Base-by-base conservation (phyloP, 2,888 invertebrate species). In the Leistus spinibarbis region DNA sequence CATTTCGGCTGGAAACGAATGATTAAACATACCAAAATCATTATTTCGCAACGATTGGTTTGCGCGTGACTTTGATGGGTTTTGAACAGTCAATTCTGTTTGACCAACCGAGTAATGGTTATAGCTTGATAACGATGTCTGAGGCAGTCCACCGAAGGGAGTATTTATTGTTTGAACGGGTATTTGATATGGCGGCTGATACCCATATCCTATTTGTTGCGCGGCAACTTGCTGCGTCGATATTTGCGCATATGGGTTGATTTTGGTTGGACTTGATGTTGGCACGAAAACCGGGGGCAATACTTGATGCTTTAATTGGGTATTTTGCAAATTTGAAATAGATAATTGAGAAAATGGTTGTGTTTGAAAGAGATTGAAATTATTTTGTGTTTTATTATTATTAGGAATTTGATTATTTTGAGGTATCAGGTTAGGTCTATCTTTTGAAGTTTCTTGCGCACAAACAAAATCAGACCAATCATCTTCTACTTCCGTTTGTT, bases 401-500 rank as follows among this genome's bases (percentile, higher is more conserved):
- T 2, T 17, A 19, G 20, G 60, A 10, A 19, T 17, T 19, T 19
- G 60, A 64, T n/a, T 64, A 17, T 2, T 64, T 2, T 23, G 23
- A 7, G 64, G 24, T 23, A 13, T 64, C 0, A 64, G 10, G 16
- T 20, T 24, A 9, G 20, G n/a, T 23, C 24, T 64, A 27, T 24
- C 24, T 64, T 64, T 64, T 17, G 27, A 1, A 17, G 71, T 53
- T 69, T 64, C 69, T 54, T 78, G 69, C 76, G 85, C 81, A 77
- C 88, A 90, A 20, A 90, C 88, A 81, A 90, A 90, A 77, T 90
- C 90, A 1, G 89, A 88, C 90, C 90, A 90, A 78, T 88, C 88
- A 76, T 90, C 90, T 17, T 90, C 89, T 65, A 89, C 89, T 2
- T 68, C 53, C 13, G 77, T 70, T 60, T 76, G 53, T 10, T 64